Evolutionary conservation across 2,797 vertebrate species (phyloP).

Genomic region (Acestrorhynchus altus): DNA sequence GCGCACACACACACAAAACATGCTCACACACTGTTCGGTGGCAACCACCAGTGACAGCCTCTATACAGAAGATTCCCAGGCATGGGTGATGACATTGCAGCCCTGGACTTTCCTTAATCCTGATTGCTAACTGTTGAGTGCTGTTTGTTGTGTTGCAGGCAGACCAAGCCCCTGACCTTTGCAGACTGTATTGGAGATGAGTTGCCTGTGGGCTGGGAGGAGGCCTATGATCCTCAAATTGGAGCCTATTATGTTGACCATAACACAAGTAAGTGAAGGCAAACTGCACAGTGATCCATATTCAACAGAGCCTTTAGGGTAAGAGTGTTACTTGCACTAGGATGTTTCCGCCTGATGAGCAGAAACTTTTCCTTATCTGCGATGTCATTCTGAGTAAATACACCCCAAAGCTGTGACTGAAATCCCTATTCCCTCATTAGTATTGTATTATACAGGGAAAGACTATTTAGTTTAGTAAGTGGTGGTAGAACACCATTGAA

Average conservation of each 20-base stretch:
- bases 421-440: too few species aligned
- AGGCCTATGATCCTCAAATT: constrained; percentile 90
- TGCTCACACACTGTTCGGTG: constrained; percentile 14
- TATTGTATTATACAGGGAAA: too few species aligned
- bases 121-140: constrained; percentile 25
- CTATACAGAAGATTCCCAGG: constrained; percentile 13
- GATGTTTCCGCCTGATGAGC: background rate
- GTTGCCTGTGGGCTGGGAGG: constrained; percentile 96
- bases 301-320: background rate
- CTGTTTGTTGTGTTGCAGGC: constrained; percentile 76
- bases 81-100: background rate
- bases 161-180: constrained; percentile 96
- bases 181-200: constrained; percentile 98
- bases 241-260: constrained; percentile 98
- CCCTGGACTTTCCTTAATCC: background rate
- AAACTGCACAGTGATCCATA: constrained; percentile 1
- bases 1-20: constrained; percentile 12
- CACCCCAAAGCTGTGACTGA: too few species aligned
- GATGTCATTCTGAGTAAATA: too few species aligned
- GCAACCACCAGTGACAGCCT: constrained; percentile 19
- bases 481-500: too few species aligned
- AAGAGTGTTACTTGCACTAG: background rate
- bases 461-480: too few species aligned
- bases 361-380: background rate
- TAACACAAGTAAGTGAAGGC: constrained; percentile 90